Evolutionary conservation across 2,797 vertebrate species (phyloP).

Genomic region (Chelon labrosus): DNA sequence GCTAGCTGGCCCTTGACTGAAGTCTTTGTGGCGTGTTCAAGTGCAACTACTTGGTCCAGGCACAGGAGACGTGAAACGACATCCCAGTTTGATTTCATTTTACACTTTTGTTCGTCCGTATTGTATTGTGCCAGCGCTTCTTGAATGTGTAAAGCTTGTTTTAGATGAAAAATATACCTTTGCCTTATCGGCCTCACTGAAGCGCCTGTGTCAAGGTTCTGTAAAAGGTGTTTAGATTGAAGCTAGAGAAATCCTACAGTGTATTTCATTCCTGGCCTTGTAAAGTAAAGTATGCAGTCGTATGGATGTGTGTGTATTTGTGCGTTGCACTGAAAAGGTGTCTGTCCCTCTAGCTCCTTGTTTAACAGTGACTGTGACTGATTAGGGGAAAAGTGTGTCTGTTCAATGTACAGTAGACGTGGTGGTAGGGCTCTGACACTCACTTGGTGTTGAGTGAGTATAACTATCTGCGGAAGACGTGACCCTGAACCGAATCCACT

Average conservation of each 20-base stretch:
- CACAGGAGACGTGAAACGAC: too few relatives aligned
- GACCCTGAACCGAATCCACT: constrained; percentile 1
- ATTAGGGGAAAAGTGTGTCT: constrained; percentile 66
- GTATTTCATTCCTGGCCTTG: constrained; percentile 58
- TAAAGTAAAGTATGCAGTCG: constrained; percentile 70
- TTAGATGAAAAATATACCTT: constrained; percentile 21
- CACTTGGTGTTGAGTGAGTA: constrained; percentile 5
- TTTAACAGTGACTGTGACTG: constrained; percentile 50
- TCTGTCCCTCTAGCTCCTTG: constrained; percentile 36
- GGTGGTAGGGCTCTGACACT: constrained; percentile 39
- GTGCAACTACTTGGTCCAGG: too few relatives aligned
- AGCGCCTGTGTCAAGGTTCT: constrained; percentile 32
- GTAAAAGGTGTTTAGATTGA: constrained; percentile 45
- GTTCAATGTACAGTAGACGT: constrained; percentile 55
- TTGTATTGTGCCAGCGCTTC: neutral
- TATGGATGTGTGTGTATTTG: constrained; percentile 47
- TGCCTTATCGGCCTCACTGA: constrained; percentile 20
- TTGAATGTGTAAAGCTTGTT: constrained; percentile 14
- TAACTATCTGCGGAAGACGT: neutral
- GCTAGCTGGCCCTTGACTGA: too few relatives aligned
- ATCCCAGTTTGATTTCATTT: too few relatives aligned
- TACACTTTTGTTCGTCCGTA: too few relatives aligned
- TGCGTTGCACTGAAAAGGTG: constrained; percentile 37
- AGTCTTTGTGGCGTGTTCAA: too few relatives aligned
- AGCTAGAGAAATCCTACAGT: constrained; percentile 37